Conservation (phyloP, 2,888 invertebrate genomes). For the Lasioglossum leucozonium region DNA sequence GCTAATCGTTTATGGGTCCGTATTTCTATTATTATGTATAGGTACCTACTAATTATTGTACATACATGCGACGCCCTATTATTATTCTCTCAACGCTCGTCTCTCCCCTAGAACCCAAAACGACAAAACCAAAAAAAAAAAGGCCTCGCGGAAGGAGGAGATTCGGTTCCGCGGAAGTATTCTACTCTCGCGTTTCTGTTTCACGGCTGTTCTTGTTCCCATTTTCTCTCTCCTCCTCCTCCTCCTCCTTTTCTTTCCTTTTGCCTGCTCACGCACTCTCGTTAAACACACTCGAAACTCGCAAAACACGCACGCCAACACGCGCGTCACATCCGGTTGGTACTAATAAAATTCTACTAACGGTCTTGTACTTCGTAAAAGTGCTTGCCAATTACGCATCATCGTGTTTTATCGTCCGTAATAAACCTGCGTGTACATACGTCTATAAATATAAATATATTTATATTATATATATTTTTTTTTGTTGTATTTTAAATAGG, state of each 20-base stretch:
- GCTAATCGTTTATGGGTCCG: constrained; percentile 54
- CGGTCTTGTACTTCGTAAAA: constrained; percentile 72
- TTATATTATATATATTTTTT: constrained; percentile 17
- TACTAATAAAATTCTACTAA: constrained; percentile 63
- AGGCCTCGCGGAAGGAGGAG: background rate
- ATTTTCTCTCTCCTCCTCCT: background rate
- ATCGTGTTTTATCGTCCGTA: constrained; percentile 41
- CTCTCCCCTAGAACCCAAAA: constrained; percentile 36
- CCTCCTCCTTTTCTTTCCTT: background rate
- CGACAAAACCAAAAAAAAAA: no score
- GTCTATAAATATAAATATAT: constrained; percentile 51
- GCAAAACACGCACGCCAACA: constrained; percentile 18
- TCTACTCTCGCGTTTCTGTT: background rate
- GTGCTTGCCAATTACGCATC: constrained; percentile 71
- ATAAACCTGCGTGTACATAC: constrained; percentile 44
- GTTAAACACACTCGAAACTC: background rate
- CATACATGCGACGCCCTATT: constrained; percentile 67
- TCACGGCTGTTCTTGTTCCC: background rate
- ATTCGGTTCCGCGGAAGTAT: background rate
- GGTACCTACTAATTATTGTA: constrained; percentile 70
- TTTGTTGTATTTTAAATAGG: background rate
- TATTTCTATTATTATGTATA: constrained; percentile 32
- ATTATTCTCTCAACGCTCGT: constrained; percentile 35
- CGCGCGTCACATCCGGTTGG: constrained; percentile 45
- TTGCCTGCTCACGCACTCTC: background rate